Base-by-base conservation (phyloP, 2,797 vertebrate genomes). In the Schizothorax lantsangensis region DNA sequence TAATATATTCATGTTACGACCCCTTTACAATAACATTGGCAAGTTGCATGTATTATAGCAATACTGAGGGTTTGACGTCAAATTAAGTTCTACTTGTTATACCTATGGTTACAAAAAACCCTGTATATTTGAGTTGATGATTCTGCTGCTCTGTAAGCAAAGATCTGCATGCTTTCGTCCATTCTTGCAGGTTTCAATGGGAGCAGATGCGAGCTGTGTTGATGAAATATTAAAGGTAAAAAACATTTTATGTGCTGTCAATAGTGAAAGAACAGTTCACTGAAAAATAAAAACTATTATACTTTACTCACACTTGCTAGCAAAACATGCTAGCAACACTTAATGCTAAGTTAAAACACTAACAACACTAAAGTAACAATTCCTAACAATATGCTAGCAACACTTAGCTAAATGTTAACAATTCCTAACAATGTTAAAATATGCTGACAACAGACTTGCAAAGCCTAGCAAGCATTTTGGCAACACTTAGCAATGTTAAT, bases 141-240 rank as follows among this genome's bases (percentile, higher is more conserved):
- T 33, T 21, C 6, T 54, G 75, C 1, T 52, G 45, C 49, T 26
- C 45, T 21, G 12, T 45, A n/a, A 72, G 69, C 64, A 52, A 23
- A 10, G 38, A 75, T 49, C 57, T 77, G 19, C 43, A 14, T 77
- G 21, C 9, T 68, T 89, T 30, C 0, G 23, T 89, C 90, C 93
- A 87, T 91, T 81, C 91, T 93, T 92, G 74, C 38, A 99, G 98
- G 97, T 97, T 85, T 95, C 96, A 66, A 95, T 95, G 84, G 95
- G 97, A 4, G 96, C 97, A 86, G 98, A 99, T 80, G 96, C 97
- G 84, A 99, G 97, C 95, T 99, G 98, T 89, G 98, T 99, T 47
- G 98, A 99, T 93, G 98, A 99, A 93, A 99, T 99, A 92, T 95
- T 99, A 74, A 99, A 99, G 97, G 98, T 99, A 95, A 93, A 54